A percentile compares a stretch with the other conserved stretches of the same genome.
Conservation (phyloP, 2,113 vertebrate genomes). For the Clupea harengus region DNA sequence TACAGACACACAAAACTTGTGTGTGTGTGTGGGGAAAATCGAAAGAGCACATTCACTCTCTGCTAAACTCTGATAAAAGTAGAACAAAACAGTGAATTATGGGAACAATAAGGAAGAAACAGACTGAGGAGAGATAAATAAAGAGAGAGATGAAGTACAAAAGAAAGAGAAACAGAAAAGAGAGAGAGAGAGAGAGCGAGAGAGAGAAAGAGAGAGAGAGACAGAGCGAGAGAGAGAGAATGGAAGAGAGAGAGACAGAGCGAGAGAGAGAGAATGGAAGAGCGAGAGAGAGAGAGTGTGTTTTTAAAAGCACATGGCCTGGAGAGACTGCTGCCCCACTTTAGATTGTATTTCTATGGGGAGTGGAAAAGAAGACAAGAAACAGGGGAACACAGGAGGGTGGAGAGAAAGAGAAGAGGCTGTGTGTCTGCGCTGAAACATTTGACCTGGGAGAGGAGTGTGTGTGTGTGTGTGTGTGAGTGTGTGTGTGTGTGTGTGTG, state of each 20-base stretch:
- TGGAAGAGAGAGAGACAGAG: not conserved
- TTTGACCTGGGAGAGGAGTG: not conserved
- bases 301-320: not conserved
- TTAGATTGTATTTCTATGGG: too few species aligned
- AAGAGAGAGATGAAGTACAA: not conserved
- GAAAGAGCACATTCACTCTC: too few species aligned
- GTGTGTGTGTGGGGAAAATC: too few species aligned
- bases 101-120: too few species aligned
- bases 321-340: too few species aligned
- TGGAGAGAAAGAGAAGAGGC: too few species aligned
- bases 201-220: not conserved
- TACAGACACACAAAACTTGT: too few species aligned
- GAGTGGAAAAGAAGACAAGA: not conserved
- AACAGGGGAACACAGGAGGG: too few species aligned
- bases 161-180: slow-evolving; percentile 28
- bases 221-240: not conserved
- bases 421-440: not conserved
- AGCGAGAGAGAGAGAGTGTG: not conserved
- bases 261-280: not conserved
- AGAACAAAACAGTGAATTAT: too few species aligned
- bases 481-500: slow-evolving; percentile 19
- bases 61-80: too few species aligned
- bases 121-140: not conserved
- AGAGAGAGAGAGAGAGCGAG: slow-evolving; percentile 15
- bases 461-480: not conserved